Percentiles rank a stretch among this genome's conserved stretches.
phyloP scores from a whole-genome alignment of 2,888 invertebrate genomes.

The Polia nebulosa region DNA sequence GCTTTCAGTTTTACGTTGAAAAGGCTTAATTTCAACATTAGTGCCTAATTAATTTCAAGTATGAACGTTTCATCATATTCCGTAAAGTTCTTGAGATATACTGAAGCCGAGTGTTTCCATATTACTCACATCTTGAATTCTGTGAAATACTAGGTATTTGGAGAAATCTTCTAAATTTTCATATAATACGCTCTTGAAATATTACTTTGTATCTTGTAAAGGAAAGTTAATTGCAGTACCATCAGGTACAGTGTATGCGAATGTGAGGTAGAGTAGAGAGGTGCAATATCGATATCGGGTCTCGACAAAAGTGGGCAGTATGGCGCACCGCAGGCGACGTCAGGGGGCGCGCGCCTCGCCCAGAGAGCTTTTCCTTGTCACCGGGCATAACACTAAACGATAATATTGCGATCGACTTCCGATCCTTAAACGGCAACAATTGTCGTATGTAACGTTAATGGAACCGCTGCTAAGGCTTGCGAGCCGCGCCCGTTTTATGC shows the following conservation, averaged over 20 bases:
- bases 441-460: slow-evolving; percentile 86
- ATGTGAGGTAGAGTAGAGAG: slow-evolving; percentile 67
- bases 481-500: slow-evolving; percentile 76
- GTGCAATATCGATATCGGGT: slow-evolving; percentile 69
- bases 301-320: slow-evolving; percentile 66
- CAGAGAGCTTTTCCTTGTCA: slow-evolving; percentile 90
- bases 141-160: slow-evolving; percentile 5
- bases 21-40: slow-evolving; percentile 19
- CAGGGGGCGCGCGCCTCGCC: slow-evolving; percentile 74
- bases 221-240: slow-evolving; percentile 21
- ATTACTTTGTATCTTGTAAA: neutral
- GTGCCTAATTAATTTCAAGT: slow-evolving; percentile 6
- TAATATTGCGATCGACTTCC: slow-evolving; percentile 86
- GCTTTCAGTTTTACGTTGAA: slow-evolving; percentile 6
- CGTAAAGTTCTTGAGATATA: neutral
- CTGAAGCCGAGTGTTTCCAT: slow-evolving; percentile 1
- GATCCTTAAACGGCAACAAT: slow-evolving; percentile 87
- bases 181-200: neutral
- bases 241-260: slow-evolving; percentile 52
- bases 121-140: slow-evolving; percentile 3
- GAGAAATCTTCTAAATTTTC: slow-evolving; percentile 1
- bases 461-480: slow-evolving; percentile 72
- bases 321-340: slow-evolving; percentile 76
- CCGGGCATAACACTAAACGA: slow-evolving; percentile 89
- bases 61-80: neutral